Evolutionary conservation across 2,113 vertebrate genomes (phyloP), one percentile per base, ranked within the genome.

Genomic region (Lucifuga dentata): DNA sequence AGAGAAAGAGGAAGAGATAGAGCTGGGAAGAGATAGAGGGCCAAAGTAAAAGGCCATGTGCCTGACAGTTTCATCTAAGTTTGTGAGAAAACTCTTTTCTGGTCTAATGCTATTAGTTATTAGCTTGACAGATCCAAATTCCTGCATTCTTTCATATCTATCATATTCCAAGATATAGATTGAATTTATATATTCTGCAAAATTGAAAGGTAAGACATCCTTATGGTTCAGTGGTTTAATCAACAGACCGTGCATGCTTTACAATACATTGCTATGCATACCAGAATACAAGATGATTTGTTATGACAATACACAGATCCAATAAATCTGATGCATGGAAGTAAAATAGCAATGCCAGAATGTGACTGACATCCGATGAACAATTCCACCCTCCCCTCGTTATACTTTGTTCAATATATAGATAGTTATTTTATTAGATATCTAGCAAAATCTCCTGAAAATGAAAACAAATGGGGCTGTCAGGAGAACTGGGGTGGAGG

Each of bases 391-490:
- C 53, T 58, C 71, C 64, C 39, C 29, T 55, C 58, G 62, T 80
- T 74, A 88, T 89, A 81, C 74, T 83, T 74, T 65, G 76, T 73
- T 86, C 86, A 68, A 88, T 87, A 84, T 89, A 86, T 85, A 84
- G 85, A 91, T 88, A 83, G 80, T 88, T 89, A 88, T 90, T 90
- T 85, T 68, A 88, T 90, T 89, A 85, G 73, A 79, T 85, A 91
- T 87, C 70, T 81, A 90, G 80, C 80, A 71, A 81, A 91, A 81
- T 86, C 68, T 89, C 69, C 57, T 57, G 62, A 68, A 88, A 90
- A 92, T 91, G 80, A 87, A 88, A 92, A 92, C 84, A 91, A 92
- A 91, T 92, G 89, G 68, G 78, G 71, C 79, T 89, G 86, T 87
- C 87, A 88, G 57, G 68, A 73, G 46, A 58, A 81, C 45, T 45